A percentile compares a stretch with the other conserved stretches of the same genome.
phyloP scores from a whole-genome alignment of 2,113 vertebrate genomes.

The Ceyx melanurus region DNA sequence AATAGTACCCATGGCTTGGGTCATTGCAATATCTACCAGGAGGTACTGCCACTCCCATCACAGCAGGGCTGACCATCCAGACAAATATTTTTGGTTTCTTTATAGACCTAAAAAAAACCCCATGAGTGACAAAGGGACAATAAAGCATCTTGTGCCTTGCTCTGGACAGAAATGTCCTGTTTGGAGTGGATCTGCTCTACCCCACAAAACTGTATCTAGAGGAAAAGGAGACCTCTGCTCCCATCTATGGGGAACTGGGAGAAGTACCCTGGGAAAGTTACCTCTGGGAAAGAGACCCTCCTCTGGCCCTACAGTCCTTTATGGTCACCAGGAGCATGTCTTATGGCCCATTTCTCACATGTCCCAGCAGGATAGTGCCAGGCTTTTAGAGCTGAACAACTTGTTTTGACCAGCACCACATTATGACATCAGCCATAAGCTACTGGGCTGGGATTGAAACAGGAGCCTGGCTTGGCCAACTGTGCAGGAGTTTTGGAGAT shows the following conservation, averaged over 20 bases:
- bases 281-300: background rate
- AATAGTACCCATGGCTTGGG: background rate
- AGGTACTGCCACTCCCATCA: accelerated
- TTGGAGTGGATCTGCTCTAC: background rate
- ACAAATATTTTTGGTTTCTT: background rate
- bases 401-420: background rate
- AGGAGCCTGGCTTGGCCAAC: background rate
- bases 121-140: background rate
- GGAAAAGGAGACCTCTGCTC: slow-evolving; percentile 54
- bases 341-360: background rate
- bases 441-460: accelerated
- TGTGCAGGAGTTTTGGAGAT: background rate
- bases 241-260: slow-evolving; percentile 22
- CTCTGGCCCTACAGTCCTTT: background rate
- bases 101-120: background rate
- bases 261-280: background rate
- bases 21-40: background rate
- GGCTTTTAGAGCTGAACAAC: background rate
- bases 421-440: background rate
- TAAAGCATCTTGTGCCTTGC: background rate
- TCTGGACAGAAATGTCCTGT: background rate
- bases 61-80: background rate
- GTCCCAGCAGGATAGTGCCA: background rate
- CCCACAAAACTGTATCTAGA: background rate
- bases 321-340: background rate